Evolutionary conservation across 2,113 vertebrate species (phyloP), one percentile per base, ranked within the genome.

Genomic region (Haliaeetus leucogaster): DNA sequence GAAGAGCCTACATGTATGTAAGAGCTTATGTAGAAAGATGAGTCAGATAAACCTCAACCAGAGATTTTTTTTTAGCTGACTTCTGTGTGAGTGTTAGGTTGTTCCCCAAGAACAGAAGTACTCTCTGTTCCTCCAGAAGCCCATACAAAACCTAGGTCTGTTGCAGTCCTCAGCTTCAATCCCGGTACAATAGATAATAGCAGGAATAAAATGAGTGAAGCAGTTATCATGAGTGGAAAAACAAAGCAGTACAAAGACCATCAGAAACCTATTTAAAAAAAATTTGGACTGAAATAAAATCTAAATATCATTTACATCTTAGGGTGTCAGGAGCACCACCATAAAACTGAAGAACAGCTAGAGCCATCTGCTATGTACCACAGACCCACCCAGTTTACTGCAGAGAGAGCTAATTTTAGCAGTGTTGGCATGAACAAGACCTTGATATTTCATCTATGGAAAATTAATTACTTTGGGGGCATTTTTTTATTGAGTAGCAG

Each of bases 181-280:
- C 47, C 9, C 3, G 1, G 0, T 15, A 13, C 17, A n/a, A n/a
- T 5, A 78, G 30, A 42, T 27, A 20, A 16, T 4, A 70, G 11
- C 13, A 47, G 29, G 6, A 86, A 38, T 45, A 79, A 92, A 66
- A 72, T 34, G 4, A 83, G 5, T 29, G 7, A 67, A 86, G 11
- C 5, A 55, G 4, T 67, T 38, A 23, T 17, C 11, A 16, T 76
- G 22, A 63, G 19, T 55, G 7, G 25, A 42, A 91, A 86, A 89
- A n/a, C 22, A 70, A 73, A 62, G 8, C 38, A n/a, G 1, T 47
- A 5, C 2, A 12, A 77, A 43, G 18, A 40, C 1, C 11, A 66
- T 15, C 6, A 34, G 38, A 74, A 58, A 65, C 0, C 0, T 65
- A 56, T 43, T 79, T 12, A 10, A 61, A 86, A 71, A 83, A 23